Evolutionary conservation across 2,888 invertebrate genomes (phyloP).

Genomic region (Saturnia japonica): DNA sequence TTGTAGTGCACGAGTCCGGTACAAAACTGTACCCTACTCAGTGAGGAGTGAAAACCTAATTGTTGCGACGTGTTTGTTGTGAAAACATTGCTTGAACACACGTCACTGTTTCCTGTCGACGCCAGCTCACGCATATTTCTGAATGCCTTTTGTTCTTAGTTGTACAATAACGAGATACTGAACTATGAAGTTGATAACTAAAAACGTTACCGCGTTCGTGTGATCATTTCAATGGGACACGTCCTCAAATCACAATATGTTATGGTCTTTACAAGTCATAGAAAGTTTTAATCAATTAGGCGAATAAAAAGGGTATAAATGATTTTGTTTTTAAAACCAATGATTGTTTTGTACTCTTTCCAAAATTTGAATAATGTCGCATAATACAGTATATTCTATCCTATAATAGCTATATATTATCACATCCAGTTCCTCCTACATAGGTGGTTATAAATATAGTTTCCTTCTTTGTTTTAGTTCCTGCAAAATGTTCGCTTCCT

Average conservation of each 20-base stretch:
- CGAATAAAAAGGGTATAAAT: not conserved
- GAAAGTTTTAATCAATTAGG: not conserved
- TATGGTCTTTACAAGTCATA: not conserved
- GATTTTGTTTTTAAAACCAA: too few relatives aligned
- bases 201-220: constrained; percentile 18
- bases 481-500: not conserved
- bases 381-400: too few relatives aligned
- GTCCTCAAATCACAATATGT: not conserved
- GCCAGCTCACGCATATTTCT: constrained; percentile 64
- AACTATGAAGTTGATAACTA: constrained; percentile 44
- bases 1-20: constrained; percentile 50
- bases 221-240: not conserved
- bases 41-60: constrained; percentile 69
- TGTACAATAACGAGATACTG: constrained; percentile 61
- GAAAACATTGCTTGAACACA: constrained; percentile 73
- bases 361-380: too few relatives aligned
- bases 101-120: constrained; percentile 66
- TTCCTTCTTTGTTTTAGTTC: not conserved
- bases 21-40: constrained; percentile 73
- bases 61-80: constrained; percentile 59
- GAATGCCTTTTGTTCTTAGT: constrained; percentile 78
- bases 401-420: too few relatives aligned
- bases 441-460: too few relatives aligned
- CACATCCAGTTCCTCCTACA: too few relatives aligned
- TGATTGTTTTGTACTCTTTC: too few relatives aligned